These are phyloP conservation scores for Elmis aenea DNA, from an alignment of 2,888 invertebrate genomes.

Conservation along the genomic window DNA sequence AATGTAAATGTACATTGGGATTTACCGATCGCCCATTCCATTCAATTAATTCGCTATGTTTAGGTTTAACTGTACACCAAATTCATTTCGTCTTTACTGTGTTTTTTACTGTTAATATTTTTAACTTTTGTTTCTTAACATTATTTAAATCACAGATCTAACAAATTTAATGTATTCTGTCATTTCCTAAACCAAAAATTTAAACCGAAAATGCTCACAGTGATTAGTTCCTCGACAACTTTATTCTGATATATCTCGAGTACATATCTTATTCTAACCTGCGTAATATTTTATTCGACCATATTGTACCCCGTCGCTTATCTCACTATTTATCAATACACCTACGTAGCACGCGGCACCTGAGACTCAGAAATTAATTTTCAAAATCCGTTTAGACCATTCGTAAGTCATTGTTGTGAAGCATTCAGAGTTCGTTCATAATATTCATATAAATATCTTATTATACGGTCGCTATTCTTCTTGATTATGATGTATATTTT, in stretches of 20 bases:
- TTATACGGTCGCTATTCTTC: conserved; percentile 31
- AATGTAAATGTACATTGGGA: too few relatives aligned
- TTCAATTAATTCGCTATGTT: too few relatives aligned
- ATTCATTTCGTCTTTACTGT: too few relatives aligned
- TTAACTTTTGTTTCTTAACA: too few relatives aligned
- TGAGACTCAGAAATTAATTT: conserved; percentile 39
- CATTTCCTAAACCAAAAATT: too few relatives aligned
- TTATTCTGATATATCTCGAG: conserved; percentile 28
- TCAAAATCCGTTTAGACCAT: conserved; percentile 37
- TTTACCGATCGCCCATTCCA: too few relatives aligned
- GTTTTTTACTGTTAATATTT: too few relatives aligned
- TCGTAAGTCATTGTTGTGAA: conserved; percentile 35
- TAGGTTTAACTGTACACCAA: too few relatives aligned
- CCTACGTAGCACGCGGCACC: conserved; percentile 38
- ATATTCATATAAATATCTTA: conserved; percentile 37
- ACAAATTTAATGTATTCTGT: too few relatives aligned
- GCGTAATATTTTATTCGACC: conserved; percentile 40
- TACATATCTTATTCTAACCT: conserved; percentile 29
- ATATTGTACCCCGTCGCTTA: conserved; percentile 33
- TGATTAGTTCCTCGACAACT: conserved; percentile 24
- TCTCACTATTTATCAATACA: conserved; percentile 34
- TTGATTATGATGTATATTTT: conserved; percentile 36
- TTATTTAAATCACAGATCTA: too few relatives aligned
- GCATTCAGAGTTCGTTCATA: conserved; percentile 33
- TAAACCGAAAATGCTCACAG: too few relatives aligned